Percentiles rank a stretch among this genome's conserved stretches.
These are phyloP conservation scores for Champsocephalus esox DNA, from an alignment of 2,797 vertebrate genomes.

Conservation along the genomic window DNA sequence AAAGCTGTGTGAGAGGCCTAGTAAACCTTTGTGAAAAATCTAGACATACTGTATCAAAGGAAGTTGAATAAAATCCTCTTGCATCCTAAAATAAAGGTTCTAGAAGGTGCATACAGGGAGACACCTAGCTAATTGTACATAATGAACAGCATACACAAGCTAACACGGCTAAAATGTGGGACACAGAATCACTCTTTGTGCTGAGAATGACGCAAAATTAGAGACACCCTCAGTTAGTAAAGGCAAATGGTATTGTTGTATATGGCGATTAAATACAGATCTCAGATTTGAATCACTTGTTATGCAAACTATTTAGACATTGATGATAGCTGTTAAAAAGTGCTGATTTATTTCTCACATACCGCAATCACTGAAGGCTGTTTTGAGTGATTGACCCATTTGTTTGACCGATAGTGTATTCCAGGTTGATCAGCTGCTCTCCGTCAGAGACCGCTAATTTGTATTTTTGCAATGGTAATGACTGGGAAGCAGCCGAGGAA, in stretches of 20 bases:
- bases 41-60: background rate
- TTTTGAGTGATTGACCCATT: constrained; percentile 28
- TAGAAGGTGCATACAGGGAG: background rate
- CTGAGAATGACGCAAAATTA: background rate
- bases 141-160: background rate
- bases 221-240: background rate
- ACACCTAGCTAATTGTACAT: background rate
- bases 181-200: background rate
- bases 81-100: background rate
- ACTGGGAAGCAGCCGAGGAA: constrained; percentile 39
- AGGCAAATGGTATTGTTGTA: background rate
- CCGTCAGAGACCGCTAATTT: constrained; percentile 29
- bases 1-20: background rate
- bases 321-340: background rate
- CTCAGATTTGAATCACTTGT: background rate
- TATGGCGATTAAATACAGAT: background rate
- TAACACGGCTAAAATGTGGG: background rate
- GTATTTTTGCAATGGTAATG: constrained; percentile 64
- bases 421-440: constrained; percentile 46
- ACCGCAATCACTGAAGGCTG: constrained; percentile 1
- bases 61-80: background rate
- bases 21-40: background rate
- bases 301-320: constrained; percentile 6
- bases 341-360: background rate
- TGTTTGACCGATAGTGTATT: constrained; percentile 67